phyloP scores from a whole-genome alignment of 2,888 invertebrate genomes.

The Mythimna impura region DNA sequence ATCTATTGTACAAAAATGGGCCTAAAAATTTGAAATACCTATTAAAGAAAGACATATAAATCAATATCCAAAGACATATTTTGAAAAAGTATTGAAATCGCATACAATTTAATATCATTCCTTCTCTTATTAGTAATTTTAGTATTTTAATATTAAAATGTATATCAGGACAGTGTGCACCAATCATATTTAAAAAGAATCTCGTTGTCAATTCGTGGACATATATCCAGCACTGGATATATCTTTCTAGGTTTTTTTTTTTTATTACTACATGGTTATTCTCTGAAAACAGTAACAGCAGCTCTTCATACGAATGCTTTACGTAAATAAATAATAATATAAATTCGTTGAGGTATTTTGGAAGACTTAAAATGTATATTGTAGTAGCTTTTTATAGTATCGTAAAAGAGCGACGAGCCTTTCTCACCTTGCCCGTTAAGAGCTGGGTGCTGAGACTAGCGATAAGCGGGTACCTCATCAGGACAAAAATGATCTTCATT shows the following conservation, averaged over 20 bases:
- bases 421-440: constrained; percentile 27
- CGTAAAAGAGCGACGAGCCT: constrained; percentile 43
- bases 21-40: no score
- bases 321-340: constrained; percentile 42
- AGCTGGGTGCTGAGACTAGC: not conserved
- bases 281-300: not conserved
- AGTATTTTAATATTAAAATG: no score
- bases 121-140: no score
- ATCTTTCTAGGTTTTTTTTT: not conserved
- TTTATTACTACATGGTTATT: not conserved
- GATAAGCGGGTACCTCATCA: not conserved
- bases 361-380: constrained; percentile 32
- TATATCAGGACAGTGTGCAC: no score
- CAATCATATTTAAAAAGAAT: no score
- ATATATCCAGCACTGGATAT: no score
- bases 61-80: no score
- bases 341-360: constrained; percentile 38
- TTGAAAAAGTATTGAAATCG: no score
- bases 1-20: no score
- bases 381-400: constrained; percentile 55
- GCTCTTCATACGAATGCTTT: constrained; percentile 9
- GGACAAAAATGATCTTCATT: not conserved
- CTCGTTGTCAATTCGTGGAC: no score
- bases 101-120: no score
- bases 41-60: no score